Evolutionary conservation across 2,888 invertebrate genomes (phyloP).

Genomic region (Drosophila diplacantha): DNA sequence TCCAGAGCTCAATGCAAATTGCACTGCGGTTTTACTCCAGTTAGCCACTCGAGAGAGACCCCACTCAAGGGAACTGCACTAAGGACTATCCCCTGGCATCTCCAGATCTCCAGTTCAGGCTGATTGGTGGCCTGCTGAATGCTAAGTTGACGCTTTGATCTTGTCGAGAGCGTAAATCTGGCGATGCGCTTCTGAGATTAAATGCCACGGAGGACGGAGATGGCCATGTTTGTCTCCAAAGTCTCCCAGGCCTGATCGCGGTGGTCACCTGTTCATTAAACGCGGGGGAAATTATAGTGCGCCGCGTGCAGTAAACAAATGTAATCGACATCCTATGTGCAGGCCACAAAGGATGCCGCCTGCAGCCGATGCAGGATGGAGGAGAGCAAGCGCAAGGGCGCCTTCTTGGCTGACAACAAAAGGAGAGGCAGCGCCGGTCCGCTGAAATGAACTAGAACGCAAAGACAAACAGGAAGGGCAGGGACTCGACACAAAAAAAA

Average conservation of each 20-base stretch:
- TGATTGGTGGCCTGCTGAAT: conserved; percentile 67
- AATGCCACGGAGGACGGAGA: conserved; percentile 49
- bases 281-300: conserved; percentile 63
- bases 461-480: conserved; percentile 40
- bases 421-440: conserved; percentile 17
- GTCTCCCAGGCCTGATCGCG: neutral
- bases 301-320: conserved; percentile 67
- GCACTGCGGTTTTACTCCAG: conserved; percentile 6
- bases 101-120: conserved; percentile 34
- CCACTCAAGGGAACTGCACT: neutral
- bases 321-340: conserved; percentile 68
- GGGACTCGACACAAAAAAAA: neutral
- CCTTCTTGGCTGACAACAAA: conserved; percentile 39
- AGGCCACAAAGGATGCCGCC: conserved; percentile 61
- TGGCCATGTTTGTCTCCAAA: conserved; percentile 16
- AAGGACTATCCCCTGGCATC: neutral
- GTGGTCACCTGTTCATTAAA: conserved; percentile 66
- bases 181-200: conserved; percentile 66
- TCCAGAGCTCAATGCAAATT: conserved; percentile 10
- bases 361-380: conserved; percentile 15
- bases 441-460: conserved; percentile 54
- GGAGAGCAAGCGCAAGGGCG: conserved; percentile 9
- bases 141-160: conserved; percentile 69
- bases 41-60: neutral
- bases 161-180: conserved; percentile 70